A percentile compares a stretch with the other conserved stretches of the same genome.
phyloP scores from a whole-genome alignment of 1,140 invertebrate genomes.

The Drosophila obscura region DNA sequence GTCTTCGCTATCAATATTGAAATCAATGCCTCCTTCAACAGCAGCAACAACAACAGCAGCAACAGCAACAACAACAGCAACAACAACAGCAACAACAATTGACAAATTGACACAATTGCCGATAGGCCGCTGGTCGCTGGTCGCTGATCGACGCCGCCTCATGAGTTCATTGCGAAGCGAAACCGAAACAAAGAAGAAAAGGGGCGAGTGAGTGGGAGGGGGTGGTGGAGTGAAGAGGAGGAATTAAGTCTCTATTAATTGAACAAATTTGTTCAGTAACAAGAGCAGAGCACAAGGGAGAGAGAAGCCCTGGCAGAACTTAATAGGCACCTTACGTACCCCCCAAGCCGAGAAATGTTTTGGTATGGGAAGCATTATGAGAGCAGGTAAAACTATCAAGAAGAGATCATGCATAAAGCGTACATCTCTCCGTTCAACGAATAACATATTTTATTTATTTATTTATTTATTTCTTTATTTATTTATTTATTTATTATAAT shows the following conservation, averaged over 20 bases:
- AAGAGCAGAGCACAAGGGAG: neutral
- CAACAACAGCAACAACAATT: neutral
- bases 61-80: conserved; percentile 5
- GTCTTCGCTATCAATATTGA: conserved; percentile 63
- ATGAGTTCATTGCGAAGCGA: conserved; percentile 69
- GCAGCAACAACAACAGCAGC: conserved; percentile 20
- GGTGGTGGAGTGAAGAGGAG: too few relatives aligned
- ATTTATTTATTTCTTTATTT: too few relatives aligned
- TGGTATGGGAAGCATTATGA: too few relatives aligned
- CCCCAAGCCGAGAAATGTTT: too few relatives aligned
- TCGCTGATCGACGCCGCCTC: neutral
- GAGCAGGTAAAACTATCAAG: neutral
- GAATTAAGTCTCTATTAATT: conserved; percentile 5
- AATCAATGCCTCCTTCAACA: conserved; percentile 61
- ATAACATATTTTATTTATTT: too few relatives aligned
- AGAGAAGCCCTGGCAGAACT: too few relatives aligned
- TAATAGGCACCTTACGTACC: too few relatives aligned
- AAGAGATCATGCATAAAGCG: conserved; percentile 1
- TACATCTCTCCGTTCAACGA: too few relatives aligned
- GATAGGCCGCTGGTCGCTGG: neutral
- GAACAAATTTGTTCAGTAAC: conserved; percentile 40
- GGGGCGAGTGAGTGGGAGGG: neutral
- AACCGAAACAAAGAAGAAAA: conserved; percentile 24
- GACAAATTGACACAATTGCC: conserved; percentile 81
- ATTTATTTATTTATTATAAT: too few relatives aligned